Conservation (phyloP, 2,113 vertebrate species). For the Microcebus tavaratra region DNA sequence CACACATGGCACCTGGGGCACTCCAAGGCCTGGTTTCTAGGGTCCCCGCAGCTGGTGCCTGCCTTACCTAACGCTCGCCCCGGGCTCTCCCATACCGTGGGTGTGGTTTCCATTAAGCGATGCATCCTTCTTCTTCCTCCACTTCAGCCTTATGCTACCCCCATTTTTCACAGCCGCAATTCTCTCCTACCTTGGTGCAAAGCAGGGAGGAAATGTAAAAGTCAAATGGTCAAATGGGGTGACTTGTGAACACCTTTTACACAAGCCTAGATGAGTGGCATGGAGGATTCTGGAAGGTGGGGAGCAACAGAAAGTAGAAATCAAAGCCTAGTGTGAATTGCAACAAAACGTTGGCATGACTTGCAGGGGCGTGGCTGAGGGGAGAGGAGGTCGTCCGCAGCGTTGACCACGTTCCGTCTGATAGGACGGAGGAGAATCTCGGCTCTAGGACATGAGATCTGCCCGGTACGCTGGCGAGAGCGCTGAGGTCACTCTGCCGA, state of each 20-base stretch:
- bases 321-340: not conserved
- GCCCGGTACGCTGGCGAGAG: not conserved
- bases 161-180: not conserved
- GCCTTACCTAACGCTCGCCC: not conserved
- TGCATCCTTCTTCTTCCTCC: not conserved
- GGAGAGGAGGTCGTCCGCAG: not conserved
- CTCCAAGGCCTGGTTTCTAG: not conserved
- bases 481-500: fast-evolving
- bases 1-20: too few relatives aligned
- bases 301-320: not conserved
- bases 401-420: not conserved
- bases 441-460: not conserved
- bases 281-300: not conserved
- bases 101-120: not conserved
- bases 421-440: not conserved
- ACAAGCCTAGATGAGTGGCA: not conserved
- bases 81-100: too few relatives aligned
- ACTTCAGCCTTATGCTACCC: not conserved
- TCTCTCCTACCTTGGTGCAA: not conserved
- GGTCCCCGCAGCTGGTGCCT: not conserved
- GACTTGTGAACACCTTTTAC: not conserved
- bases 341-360: not conserved
- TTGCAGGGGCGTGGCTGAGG: not conserved
- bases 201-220: not conserved
- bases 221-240: too few relatives aligned